phyloP scores from a whole-genome alignment of 2,113 vertebrate species.

The Nesogale talazaci region DNA sequence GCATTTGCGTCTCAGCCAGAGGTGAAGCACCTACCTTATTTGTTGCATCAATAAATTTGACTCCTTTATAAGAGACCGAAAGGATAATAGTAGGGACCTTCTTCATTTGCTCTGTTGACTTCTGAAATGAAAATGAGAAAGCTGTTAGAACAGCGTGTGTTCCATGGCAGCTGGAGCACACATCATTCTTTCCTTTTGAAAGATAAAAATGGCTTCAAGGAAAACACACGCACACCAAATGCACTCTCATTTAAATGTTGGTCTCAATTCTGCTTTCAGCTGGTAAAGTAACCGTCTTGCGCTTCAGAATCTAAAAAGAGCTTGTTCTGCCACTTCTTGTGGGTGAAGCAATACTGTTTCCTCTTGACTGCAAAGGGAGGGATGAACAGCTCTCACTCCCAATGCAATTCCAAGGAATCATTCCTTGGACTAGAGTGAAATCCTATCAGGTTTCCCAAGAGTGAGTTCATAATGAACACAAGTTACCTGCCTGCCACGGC shows the following conservation, averaged over 20 bases:
- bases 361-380: not conserved
- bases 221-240: slow-evolving; percentile 2
- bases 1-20: not conserved
- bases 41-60: slow-evolving; percentile 99
- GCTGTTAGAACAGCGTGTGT: slow-evolving; percentile 70
- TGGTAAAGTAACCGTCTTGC: slow-evolving; percentile 65
- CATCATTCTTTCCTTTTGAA: slow-evolving; percentile 57
- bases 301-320: slow-evolving; percentile 52
- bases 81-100: slow-evolving; percentile 98
- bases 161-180: slow-evolving; percentile 55
- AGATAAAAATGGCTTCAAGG: slow-evolving; percentile 69
- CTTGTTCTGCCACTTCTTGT: not conserved
- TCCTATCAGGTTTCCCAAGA: not conserved
- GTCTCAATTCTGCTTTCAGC: not conserved
- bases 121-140: slow-evolving; percentile 89
- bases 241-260: slow-evolving; percentile 59
- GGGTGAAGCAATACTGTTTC: not conserved
- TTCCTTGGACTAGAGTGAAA: not conserved
- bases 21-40: slow-evolving; percentile 92
- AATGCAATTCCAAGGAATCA: not conserved
- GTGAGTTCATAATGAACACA: not conserved
- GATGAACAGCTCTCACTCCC: not conserved
- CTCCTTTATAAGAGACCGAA: slow-evolving; percentile 99
- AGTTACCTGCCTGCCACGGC: no score
- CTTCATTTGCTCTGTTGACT: slow-evolving; percentile 99